Base-by-base conservation (phyloP, 2,888 invertebrate species). In the Chymomyza amoena region DNA sequence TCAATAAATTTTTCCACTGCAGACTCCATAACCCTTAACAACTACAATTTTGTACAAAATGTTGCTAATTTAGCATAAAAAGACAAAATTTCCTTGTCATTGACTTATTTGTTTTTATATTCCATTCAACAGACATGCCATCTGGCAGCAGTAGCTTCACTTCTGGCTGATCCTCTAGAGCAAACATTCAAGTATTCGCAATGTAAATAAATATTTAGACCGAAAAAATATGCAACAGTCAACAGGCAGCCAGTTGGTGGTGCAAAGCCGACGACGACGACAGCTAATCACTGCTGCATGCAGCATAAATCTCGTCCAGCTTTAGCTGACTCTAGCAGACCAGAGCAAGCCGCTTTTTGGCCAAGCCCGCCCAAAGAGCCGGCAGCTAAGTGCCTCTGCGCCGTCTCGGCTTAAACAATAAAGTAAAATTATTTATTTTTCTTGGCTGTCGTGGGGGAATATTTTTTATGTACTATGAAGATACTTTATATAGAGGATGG, bases 341-440 rank as follows among this genome's bases (percentile, higher is more conserved):
- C 16, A 54, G 69, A 50, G 4, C 36, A n/a, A 32, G 18, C 56
- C n/a, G 39, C 10, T 13, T 45, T 45, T 45, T 45, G 39, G 39
- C 13, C 0, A 13, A 13, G 39, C 39, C 39, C 39, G 10, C 13
- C 2, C 39, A 45, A 45, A 45, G 39, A 13, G 39, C 39, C 68
- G 3, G 13, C 39, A 45, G 10, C 10, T 45, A 45, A 45, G 39
- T 13, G 39, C 39, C 13, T 10, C 1, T 1, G 6, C 3, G 51
- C 16, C 9, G 60, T 16, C 65, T 72, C 39, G 13, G 10, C 20
- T 76, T 77, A 70, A 81, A 75, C 83, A 84, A 80, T 84, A 84
- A 84, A 84, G 73, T 84, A 73, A 73, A 72, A 83, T 86, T 86
- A 83, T 83, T 86, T 83, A 86, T 77, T 75, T 75, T 68, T 59